Percentiles rank a stretch among this genome's conserved stretches.
Conservation (phyloP, 1,140 invertebrate genomes). For the Rhyacophila brunnea region DNA sequence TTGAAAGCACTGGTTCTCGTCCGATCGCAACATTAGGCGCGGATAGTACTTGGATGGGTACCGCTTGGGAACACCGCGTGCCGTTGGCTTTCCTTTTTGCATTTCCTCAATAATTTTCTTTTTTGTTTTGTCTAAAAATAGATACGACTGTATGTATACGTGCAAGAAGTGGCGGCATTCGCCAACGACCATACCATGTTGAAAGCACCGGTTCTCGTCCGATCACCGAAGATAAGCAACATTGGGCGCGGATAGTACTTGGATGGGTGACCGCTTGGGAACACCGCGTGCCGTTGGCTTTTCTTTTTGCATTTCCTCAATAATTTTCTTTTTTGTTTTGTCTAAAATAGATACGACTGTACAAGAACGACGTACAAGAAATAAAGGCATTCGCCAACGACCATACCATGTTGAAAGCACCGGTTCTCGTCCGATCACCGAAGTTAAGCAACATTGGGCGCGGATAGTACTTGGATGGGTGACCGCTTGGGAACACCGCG, state of each 20-base stretch:
- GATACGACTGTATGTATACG: too few relatives aligned
- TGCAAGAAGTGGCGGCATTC: too few relatives aligned
- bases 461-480: slow-evolving; percentile 26
- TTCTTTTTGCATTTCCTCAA: too few relatives aligned
- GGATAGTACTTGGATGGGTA: too few relatives aligned
- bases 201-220: slow-evolving; percentile 36
- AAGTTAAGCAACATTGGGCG: slow-evolving; percentile 26
- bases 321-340: too few relatives aligned
- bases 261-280: slow-evolving; percentile 36
- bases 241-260: slow-evolving; percentile 35
- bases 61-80: slow-evolving; percentile 28
- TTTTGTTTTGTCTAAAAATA: too few relatives aligned
- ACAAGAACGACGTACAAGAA: too few relatives aligned
- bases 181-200: slow-evolving; percentile 35
- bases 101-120: too few relatives aligned
- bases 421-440: slow-evolving; percentile 30
- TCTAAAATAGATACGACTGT: too few relatives aligned
- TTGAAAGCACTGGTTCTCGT: too few relatives aligned
- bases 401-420: slow-evolving; percentile 22
- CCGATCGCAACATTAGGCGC: too few relatives aligned
- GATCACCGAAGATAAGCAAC: slow-evolving; percentile 36
- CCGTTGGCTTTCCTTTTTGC: slow-evolving; percentile 16
- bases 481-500: slow-evolving; percentile 26
- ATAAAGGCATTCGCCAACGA: too few relatives aligned
- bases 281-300: slow-evolving; percentile 35